Conservation (phyloP, 1,140 invertebrate species). For the Tetragonula clypearis region DNA sequence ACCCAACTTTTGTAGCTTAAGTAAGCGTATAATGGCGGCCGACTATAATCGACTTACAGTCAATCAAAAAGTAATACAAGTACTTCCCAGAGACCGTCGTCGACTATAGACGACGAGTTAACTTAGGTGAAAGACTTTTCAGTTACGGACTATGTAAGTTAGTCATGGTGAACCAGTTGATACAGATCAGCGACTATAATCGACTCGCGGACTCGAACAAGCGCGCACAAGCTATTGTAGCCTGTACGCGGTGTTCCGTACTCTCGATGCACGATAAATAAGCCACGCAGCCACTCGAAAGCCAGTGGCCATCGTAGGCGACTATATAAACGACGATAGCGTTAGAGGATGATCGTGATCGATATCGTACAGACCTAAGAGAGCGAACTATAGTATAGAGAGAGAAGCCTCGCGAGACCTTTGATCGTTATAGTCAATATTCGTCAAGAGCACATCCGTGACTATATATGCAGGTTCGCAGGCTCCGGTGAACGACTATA, state of each 20-base stretch:
- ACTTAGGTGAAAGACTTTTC: constrained; percentile 19
- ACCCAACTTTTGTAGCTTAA: neutral
- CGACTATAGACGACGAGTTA: constrained; percentile 9
- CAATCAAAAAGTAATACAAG: neutral
- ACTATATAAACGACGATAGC: neutral
- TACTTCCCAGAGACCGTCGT: neutral
- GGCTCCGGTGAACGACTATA: constrained; percentile 5
- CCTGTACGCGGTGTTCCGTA: neutral
- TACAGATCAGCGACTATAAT: neutral
- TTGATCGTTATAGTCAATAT: neutral
- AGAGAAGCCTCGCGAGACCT: neutral
- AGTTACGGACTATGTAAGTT: neutral
- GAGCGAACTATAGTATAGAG: neutral
- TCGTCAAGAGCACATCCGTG: neutral
- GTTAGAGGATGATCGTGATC: neutral
- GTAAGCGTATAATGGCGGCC: constrained; percentile 12
- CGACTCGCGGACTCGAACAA: no score
- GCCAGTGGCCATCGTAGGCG: neutral
- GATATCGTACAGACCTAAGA: neutral
- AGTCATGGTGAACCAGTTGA: neutral
- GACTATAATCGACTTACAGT: constrained; percentile 16
- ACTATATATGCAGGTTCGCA: neutral
- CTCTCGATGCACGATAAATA: neutral
- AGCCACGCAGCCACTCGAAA: neutral
- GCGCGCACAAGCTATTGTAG: neutral